Evolutionary conservation across 2,797 vertebrate species (phyloP), one percentile per base, ranked within the genome.

Genomic region (Sebastes trivittatus): DNA sequence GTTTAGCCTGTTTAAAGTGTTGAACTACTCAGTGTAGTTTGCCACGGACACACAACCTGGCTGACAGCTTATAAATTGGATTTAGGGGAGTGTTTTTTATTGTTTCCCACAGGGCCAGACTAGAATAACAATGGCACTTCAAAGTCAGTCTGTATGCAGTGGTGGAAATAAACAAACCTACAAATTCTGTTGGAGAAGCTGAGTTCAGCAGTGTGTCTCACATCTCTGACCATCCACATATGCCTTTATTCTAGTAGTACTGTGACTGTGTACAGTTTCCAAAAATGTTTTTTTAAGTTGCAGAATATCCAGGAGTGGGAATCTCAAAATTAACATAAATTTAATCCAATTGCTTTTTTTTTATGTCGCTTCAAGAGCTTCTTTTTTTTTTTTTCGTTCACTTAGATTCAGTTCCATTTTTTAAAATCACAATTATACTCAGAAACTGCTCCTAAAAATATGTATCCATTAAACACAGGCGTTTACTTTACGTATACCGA

Each of bases 21-120:
- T 91, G 82, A 93, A 90, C 80, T 88, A 80, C 89, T 88, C 87
- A 49, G 78, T 87, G 88, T 86, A 89, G 90, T 93, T 94, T 91
- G 78, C 88, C 80, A 77, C 63, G 70, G 92, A 93, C 88, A 89
- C 88, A 90, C 91, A 89, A 88, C 89, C 85, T 75, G 80, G 82
- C 85, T 95, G 93, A 94, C 94, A 94, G 89, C 88, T 93, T 94
- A 92, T 94, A 95, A 94, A 95, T 95, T 95, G 91, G 90, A 94
- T 95, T 93, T 92, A 92, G 89, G 87, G 72, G 81, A 92, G 77
- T 88, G 80, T 91, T 93, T 94, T 92, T 94, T 94, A 91, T 95
- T 93, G 93, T 94, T 93, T 93, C 87, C 91, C 89, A 87, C 83
- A 79, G 89, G 82, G 87, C 82, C 78, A 69, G 87, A 87, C 88